Conservation (phyloP, 1,140 invertebrate genomes). For the Oreohelix idahoensis region DNA sequence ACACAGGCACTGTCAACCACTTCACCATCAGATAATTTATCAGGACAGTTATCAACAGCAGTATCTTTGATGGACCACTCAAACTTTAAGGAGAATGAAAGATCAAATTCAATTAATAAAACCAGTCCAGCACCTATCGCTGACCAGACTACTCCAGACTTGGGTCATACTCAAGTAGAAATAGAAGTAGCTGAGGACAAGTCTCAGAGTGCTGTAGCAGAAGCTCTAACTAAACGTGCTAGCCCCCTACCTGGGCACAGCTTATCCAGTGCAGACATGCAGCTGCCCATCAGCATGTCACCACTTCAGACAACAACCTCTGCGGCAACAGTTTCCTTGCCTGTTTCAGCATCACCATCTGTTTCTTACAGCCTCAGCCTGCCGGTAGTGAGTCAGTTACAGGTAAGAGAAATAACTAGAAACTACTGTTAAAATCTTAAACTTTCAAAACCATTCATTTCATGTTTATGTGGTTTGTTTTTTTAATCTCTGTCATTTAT, state of each 20-base stretch:
- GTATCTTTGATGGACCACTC: not conserved
- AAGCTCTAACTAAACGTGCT: not conserved
- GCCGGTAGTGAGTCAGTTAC: not conserved
- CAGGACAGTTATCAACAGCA: not conserved
- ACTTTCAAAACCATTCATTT: too few species aligned
- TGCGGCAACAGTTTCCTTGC: too few species aligned
- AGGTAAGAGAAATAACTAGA: not conserved
- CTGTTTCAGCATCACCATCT: not conserved
- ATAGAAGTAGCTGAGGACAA: not conserved
- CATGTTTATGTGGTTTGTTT: too few species aligned
- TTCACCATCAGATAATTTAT: not conserved
- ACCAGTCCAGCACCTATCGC: not conserved
- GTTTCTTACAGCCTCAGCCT: slow-evolving; percentile 1
- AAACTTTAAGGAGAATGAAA: not conserved
- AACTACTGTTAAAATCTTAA: too few species aligned
- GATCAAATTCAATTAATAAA: not conserved
- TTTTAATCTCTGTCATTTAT: too few species aligned
- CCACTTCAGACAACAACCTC: not conserved
- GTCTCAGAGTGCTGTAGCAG: not conserved
- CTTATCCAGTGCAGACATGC: not conserved
- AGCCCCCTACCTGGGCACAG: not conserved
- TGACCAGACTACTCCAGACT: not conserved
- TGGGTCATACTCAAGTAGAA: not conserved
- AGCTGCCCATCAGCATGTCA: not conserved
- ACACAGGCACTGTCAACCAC: not conserved